A percentile compares a stretch with the other conserved stretches of the same genome.
Evolutionary conservation across 2,113 vertebrate species (phyloP).

Genomic region (Anseranas semipalmata): DNA sequence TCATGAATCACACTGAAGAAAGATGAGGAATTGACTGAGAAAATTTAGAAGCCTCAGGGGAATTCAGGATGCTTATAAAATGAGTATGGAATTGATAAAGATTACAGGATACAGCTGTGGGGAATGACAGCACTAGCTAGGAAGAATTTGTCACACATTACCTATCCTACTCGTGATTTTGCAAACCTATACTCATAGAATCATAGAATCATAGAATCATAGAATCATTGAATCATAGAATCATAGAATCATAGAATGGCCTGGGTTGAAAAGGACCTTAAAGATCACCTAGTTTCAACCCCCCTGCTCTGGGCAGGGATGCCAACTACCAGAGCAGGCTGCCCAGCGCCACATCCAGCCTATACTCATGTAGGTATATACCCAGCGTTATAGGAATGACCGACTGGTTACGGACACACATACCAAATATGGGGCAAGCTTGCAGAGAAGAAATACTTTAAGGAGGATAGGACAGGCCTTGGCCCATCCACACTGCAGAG

Average conservation of each 20-base stretch:
- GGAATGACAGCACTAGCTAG: not conserved
- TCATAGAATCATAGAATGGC: too few species aligned
- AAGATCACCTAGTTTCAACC: too few species aligned
- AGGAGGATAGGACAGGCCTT: not conserved
- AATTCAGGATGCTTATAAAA: not conserved
- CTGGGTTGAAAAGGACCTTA: too few species aligned
- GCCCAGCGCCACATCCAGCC: too few species aligned
- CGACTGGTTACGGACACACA: not conserved
- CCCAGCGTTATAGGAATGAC: not conserved
- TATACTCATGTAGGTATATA: not conserved
- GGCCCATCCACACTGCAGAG: not conserved
- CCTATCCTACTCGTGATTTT: not conserved
- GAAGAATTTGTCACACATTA: not conserved
- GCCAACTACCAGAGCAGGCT: too few species aligned
- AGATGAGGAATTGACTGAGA: not conserved
- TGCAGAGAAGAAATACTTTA: not conserved
- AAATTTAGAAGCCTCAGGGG: not conserved
- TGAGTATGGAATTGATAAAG: not conserved
- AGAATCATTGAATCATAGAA: too few species aligned
- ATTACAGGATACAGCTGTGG: not conserved
- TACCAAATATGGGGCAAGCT: not conserved
- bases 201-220: too few species aligned
- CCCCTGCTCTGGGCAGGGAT: too few species aligned
- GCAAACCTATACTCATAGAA: not conserved
- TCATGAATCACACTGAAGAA: not conserved